Conservation (phyloP, 2,113 vertebrate species). For the Clarias macrocephalus region DNA sequence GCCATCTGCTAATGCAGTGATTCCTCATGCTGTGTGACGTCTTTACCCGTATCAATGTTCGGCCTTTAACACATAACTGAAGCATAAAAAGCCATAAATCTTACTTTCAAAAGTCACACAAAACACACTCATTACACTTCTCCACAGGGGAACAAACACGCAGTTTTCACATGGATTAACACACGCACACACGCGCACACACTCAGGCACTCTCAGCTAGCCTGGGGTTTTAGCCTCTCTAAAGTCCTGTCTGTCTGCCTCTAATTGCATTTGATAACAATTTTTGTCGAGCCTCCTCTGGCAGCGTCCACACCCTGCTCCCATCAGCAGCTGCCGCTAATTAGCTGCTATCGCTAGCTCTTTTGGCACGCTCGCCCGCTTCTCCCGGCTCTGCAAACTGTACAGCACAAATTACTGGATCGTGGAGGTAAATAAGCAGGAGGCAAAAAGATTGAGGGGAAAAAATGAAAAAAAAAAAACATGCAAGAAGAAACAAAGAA, state of each 20-base stretch:
- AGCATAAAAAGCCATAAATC: conserved; percentile 2
- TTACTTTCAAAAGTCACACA: not conserved
- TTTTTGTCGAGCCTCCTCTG: conserved; percentile 74
- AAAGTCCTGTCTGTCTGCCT: conserved; percentile 67
- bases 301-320: conserved; percentile 69
- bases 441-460: conserved; percentile 39
- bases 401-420: conserved; percentile 72
- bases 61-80: not conserved
- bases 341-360: conserved; percentile 79
- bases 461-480: not conserved
- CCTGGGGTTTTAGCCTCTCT: conserved; percentile 60
- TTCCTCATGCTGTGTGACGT: not conserved
- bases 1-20: conserved; percentile 45
- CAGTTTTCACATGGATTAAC: conserved; percentile 34
- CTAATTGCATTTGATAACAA: conserved; percentile 78
- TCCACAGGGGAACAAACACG: conserved; percentile 21
- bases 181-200: conserved; percentile 2
- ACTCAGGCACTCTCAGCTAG: conserved; percentile 51
- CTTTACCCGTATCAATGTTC: not conserved
- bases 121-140: conserved; percentile 25
- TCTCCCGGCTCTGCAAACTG: conserved; percentile 65
- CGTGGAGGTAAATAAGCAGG: conserved; percentile 65
- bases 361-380: conserved; percentile 75
- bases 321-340: conserved; percentile 85
- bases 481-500: conserved; percentile 7